Percentiles rank a stretch among this genome's conserved stretches.
Evolutionary conservation across 2,888 invertebrate species (phyloP).

Genomic region (Chorisops tibialis): DNA sequence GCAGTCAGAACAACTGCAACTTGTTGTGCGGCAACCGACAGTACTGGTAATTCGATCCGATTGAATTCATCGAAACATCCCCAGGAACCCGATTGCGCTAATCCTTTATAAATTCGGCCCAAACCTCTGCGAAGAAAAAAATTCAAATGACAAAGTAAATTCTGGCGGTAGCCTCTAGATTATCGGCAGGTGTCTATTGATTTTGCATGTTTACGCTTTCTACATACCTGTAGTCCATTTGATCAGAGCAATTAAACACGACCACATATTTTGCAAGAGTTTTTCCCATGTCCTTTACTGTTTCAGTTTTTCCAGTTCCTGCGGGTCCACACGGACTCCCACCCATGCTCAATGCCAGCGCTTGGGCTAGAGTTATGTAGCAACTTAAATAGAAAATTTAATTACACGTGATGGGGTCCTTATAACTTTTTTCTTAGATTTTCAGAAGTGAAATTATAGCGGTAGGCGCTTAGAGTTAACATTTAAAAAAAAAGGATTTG

Average conservation of each 20-base stretch:
- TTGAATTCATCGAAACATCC: slow-evolving; percentile 98
- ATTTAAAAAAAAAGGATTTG: no score
- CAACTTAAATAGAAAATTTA: slow-evolving; percentile 60
- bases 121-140: slow-evolving; percentile 64
- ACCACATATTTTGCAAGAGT: slow-evolving; percentile 95
- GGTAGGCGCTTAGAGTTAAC: no score
- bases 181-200: no score
- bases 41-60: slow-evolving; percentile 87
- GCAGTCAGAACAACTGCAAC: slow-evolving; percentile 89
- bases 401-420: no score
- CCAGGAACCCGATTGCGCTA: slow-evolving; percentile 95
- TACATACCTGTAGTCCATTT: slow-evolving; percentile 85
- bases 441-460: no score
- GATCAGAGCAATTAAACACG: slow-evolving; percentile 96
- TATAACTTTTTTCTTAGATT: not conserved
- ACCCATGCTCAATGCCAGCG: slow-evolving; percentile 92
- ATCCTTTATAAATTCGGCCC: slow-evolving; percentile 91
- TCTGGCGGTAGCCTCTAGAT: no score
- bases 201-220: slow-evolving; percentile 2
- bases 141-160: slow-evolving; percentile 17
- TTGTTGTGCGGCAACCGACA: slow-evolving; percentile 95
- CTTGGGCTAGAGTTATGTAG: slow-evolving; percentile 95
- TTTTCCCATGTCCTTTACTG: slow-evolving; percentile 97
- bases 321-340: slow-evolving; percentile 96
- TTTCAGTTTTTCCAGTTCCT: slow-evolving; percentile 98